Percentiles rank a stretch among this genome's conserved stretches.
Evolutionary conservation across 2,888 invertebrate genomes (phyloP).

Genomic region (Agrilus cyanescens): DNA sequence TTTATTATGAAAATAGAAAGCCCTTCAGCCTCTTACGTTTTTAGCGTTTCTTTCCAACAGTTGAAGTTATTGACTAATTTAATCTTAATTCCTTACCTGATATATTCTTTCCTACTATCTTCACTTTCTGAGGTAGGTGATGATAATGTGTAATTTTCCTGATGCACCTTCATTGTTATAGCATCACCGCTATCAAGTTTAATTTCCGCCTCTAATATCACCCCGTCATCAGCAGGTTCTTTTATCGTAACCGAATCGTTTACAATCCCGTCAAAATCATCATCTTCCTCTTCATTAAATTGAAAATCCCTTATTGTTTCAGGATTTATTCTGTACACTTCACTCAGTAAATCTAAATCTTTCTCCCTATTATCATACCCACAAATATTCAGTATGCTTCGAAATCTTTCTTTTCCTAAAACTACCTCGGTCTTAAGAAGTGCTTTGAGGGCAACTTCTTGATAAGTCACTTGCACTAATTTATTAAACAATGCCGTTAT

Average conservation of each 20-base stretch:
- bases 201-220: slow-evolving; percentile 74
- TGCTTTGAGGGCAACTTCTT: slow-evolving; percentile 58
- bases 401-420: slow-evolving; percentile 54
- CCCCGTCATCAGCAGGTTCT: slow-evolving; percentile 41
- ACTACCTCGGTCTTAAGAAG: slow-evolving; percentile 57
- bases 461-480: slow-evolving; percentile 37
- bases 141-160: slow-evolving; percentile 39
- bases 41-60: too few relatives aligned
- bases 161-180: slow-evolving; percentile 73
- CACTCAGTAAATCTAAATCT: slow-evolving; percentile 49
- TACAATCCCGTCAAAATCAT: slow-evolving; percentile 9
- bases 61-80: too few relatives aligned
- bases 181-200: slow-evolving; percentile 69
- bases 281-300: slow-evolving; percentile 7
- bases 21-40: too few relatives aligned
- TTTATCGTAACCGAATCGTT: slow-evolving; percentile 11
- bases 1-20: too few relatives aligned
- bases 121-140: slow-evolving; percentile 26
- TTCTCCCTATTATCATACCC: slow-evolving; percentile 34
- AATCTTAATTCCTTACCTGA: too few relatives aligned
- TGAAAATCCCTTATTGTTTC: slow-evolving; percentile 1
- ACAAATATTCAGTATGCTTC: slow-evolving; percentile 35
- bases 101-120: slow-evolving; percentile 8
- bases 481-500: slow-evolving; percentile 35
- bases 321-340: slow-evolving; percentile 40